These are phyloP conservation scores for Macquaria ambigua DNA, from an alignment of 2,113 vertebrate species.

Conservation along the genomic window DNA sequence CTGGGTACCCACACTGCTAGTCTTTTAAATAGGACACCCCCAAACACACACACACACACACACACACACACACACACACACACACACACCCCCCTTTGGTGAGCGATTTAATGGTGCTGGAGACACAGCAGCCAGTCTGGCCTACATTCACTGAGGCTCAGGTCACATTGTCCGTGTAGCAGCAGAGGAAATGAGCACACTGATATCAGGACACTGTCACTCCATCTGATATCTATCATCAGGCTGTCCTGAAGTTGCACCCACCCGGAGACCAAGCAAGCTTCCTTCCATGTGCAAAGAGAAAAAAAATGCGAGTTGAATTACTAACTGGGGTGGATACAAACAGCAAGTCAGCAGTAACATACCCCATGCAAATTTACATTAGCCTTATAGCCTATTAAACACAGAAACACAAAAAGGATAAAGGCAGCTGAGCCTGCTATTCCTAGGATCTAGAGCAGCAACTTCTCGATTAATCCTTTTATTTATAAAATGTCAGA, in stretches of 20 bases:
- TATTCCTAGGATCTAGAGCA: no score
- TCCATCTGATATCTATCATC: background rate
- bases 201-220: background rate
- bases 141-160: constrained; percentile 29
- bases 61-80: background rate
- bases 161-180: constrained; percentile 23
- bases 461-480: no score
- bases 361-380: background rate
- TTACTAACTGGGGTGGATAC: no score
- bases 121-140: constrained; percentile 6
- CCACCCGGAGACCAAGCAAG: background rate
- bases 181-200: background rate
- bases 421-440: background rate
- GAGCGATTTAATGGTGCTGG: background rate
- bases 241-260: background rate
- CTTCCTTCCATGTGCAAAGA: background rate
- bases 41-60: background rate
- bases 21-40: constrained; percentile 38
- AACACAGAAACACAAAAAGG: background rate
- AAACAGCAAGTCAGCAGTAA: background rate
- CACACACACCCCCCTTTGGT: background rate
- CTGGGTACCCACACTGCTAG: background rate
- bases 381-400: background rate
- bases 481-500: background rate
- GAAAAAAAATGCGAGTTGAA: background rate